A percentile compares a stretch with the other conserved stretches of the same genome.
Conservation (phyloP, 1,140 invertebrate genomes). For the Brachionus rotundiformis region DNA sequence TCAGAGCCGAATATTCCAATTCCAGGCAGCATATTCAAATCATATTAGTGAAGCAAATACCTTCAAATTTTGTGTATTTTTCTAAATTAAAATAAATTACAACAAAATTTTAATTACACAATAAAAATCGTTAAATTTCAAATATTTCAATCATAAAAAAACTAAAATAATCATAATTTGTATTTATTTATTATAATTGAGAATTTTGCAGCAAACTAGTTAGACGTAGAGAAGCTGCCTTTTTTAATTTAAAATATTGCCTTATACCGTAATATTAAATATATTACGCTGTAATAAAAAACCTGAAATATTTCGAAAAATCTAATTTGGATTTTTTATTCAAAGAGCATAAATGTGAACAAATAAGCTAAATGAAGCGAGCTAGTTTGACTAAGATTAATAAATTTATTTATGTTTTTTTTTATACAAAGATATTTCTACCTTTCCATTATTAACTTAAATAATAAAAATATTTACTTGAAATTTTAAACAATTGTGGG, state of each 20-base stretch:
- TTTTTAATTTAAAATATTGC: not conserved
- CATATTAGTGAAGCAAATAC: not conserved
- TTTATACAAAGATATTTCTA: not conserved
- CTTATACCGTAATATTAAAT: not conserved
- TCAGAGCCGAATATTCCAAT: constrained; percentile 48
- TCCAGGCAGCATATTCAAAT: constrained; percentile 49
- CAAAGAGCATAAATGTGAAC: not conserved
- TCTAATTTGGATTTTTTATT: not conserved
- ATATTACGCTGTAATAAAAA: not conserved
- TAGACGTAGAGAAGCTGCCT: not conserved
- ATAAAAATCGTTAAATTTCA: constrained; percentile 38
- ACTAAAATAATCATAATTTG: constrained; percentile 15
- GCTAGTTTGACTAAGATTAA: not conserved
- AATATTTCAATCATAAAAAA: constrained; percentile 40
- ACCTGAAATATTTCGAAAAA: not conserved
- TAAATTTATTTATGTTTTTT: not conserved
- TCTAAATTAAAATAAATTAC: constrained; percentile 12
- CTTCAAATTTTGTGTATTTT: not conserved
- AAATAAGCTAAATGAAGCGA: not conserved
- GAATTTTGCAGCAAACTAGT: not conserved
- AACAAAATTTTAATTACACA: constrained; percentile 37
- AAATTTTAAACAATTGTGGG: not conserved
- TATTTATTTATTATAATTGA: constrained; percentile 17
- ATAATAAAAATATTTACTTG: constrained; percentile 7
- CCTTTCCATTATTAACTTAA: constrained; percentile 10